Evolutionary conservation across 2,888 invertebrate genomes (phyloP), one percentile per base, ranked within the genome.

Genomic region (Dascillus cervinus): DNA sequence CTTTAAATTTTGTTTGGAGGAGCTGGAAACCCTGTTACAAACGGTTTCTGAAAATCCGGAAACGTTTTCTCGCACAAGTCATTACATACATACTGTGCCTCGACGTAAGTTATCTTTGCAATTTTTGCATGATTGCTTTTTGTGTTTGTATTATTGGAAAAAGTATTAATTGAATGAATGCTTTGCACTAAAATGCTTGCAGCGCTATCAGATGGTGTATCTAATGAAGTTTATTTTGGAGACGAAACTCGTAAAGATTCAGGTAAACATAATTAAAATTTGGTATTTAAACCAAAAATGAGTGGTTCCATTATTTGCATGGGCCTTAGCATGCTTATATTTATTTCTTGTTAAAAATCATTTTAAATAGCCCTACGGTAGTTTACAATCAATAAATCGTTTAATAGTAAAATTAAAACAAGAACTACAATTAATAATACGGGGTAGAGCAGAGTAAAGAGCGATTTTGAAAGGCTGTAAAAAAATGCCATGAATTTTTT

Each of bases 1-100:
- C 26, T 96, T 96, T 63, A 80, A 82, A 41, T 75, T 78, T 47
- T 89, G 90, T 55, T 69, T 87, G 22, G 78, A 79, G 44, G 68
- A 75, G 25, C 66, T 85, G 40, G 67, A 72, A 36, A 50, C 55
- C 29, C 46, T 62, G 3, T 60, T 64, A 31, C 43, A 46, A 12
- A 50, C 60, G 37, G 59, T 58, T 4, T 43, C 60, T 5, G 50
- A 62, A 17, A 53, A 58, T 29, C 60, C 65, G 6, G 52, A 60
- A 13, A 62, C 64, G 2, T 60, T 58, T 11, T 65, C 65, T 3
- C 68, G 68, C 38, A 62, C 65, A 37, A 66, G 66, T 5, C 64
- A 69, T 49, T 70, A 70, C 39, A 62, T 70, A 26, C 66, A 66
- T 33, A 63, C 64, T 12, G 61, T 63, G 11, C 57, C 57, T 12